phyloP scores from a whole-genome alignment of 2,113 vertebrate genomes.

The Sorex araneus region DNA sequence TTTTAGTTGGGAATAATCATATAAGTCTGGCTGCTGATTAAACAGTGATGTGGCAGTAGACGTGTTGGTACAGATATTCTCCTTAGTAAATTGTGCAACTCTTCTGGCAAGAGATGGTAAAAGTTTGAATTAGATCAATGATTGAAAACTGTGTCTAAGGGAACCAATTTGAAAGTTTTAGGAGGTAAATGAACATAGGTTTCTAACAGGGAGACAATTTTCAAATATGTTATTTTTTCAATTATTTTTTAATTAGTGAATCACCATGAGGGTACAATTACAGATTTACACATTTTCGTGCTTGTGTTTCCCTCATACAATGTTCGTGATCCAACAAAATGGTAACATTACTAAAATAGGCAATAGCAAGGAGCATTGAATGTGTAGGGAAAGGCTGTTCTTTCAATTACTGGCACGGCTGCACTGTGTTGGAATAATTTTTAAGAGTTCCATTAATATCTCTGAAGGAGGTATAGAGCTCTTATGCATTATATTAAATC shows the following conservation, averaged over 20 bases:
- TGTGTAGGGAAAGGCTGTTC: background rate
- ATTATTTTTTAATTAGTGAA: too few species aligned
- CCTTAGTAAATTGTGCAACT: background rate
- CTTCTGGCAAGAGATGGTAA: background rate
- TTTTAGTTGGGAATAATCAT: background rate
- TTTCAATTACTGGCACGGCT: background rate
- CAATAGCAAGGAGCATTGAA: background rate
- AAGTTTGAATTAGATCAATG: background rate
- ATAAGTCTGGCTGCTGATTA: background rate
- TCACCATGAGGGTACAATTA: too few species aligned
- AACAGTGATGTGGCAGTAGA: background rate
- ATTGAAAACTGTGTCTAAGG: background rate
- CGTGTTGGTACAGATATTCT: background rate
- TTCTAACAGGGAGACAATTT: background rate
- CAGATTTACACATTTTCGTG: too few species aligned
- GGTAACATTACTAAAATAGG: background rate
- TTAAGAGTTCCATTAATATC: background rate
- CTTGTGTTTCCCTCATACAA: too few species aligned
- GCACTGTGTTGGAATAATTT: background rate
- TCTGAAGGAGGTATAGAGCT: background rate
- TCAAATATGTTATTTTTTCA: constrained; percentile 21
- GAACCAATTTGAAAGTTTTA: background rate
- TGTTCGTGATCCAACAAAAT: background rate
- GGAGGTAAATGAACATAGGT: constrained; percentile 22
- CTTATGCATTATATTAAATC: constrained; percentile 12